Percentiles rank a stretch among this genome's conserved stretches.
phyloP scores from a whole-genome alignment of 2,797 vertebrate species.

The Enteromius mattozi region DNA sequence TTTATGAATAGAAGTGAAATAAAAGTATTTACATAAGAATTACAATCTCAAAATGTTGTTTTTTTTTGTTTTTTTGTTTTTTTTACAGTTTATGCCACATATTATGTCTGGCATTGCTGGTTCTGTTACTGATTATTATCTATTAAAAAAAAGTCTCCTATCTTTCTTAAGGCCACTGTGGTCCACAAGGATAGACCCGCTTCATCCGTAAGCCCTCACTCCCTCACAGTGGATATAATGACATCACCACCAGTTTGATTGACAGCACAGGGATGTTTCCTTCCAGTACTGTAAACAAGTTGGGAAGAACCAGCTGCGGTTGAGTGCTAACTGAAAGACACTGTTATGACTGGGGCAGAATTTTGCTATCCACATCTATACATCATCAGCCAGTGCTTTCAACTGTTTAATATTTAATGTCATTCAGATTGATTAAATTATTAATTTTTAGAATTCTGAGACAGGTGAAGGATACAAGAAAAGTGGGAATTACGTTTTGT shows the following conservation, averaged over 20 bases:
- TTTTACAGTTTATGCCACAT: not conserved
- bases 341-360: constrained; percentile 25
- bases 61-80: too few species aligned
- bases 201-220: not conserved
- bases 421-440: constrained; percentile 34
- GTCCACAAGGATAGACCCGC: constrained; percentile 25
- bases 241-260: constrained; percentile 39
- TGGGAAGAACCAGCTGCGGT: constrained; percentile 37
- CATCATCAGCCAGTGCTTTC: constrained; percentile 23
- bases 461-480: constrained; percentile 19
- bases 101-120: constrained; percentile 8
- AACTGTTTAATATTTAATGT: constrained; percentile 58
- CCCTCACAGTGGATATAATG: constrained; percentile 18
- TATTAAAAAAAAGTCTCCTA: constrained; percentile 15
- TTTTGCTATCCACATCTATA: constrained; percentile 32
- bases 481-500: not conserved
- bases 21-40: not conserved
- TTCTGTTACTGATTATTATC: constrained; percentile 46
- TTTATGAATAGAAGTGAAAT: not conserved
- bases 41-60: not conserved
- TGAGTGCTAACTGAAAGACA: constrained; percentile 44
- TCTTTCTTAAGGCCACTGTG: constrained; percentile 29
- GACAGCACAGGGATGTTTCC: constrained; percentile 47
- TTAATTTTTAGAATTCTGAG: constrained; percentile 27
- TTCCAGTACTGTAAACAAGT: constrained; percentile 42